A percentile compares a stretch with the other conserved stretches of the same genome.
phyloP scores from a whole-genome alignment of 2,888 invertebrate genomes.

The Epinotia demarniana region DNA sequence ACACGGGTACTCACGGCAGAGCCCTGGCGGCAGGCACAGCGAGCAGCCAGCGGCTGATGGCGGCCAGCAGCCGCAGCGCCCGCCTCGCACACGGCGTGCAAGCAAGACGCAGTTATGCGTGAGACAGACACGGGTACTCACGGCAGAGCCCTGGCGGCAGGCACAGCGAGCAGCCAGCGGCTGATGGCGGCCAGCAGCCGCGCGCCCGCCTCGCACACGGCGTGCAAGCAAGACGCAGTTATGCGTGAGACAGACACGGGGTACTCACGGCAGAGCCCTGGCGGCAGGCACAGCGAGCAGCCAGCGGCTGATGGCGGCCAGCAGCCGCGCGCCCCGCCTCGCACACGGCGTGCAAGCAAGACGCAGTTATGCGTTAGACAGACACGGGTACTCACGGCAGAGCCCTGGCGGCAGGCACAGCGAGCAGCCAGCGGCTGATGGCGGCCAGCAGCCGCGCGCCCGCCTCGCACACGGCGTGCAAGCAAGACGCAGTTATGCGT shows the following conservation, averaged over 20 bases:
- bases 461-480: conserved; percentile 98
- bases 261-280: conserved; percentile 88
- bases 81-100: conserved; percentile 98
- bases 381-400: conserved; percentile 84
- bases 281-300: conserved; percentile 93
- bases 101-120: conserved; percentile 67
- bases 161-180: conserved; percentile 95
- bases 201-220: conserved; percentile 97
- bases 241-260: not conserved
- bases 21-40: conserved; percentile 93
- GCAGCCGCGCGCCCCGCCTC: conserved; percentile 96
- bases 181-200: conserved; percentile 95
- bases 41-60: conserved; percentile 95
- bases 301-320: conserved; percentile 97
- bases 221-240: conserved; percentile 88
- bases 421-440: conserved; percentile 95
- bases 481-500: conserved; percentile 67
- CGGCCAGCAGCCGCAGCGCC: conserved; percentile 95
- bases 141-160: conserved; percentile 92
- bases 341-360: conserved; percentile 96
- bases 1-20: conserved; percentile 84
- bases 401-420: conserved; percentile 92
- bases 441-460: conserved; percentile 96
- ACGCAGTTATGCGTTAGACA: too few relatives aligned
- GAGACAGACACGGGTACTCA: conserved; percentile 59